A percentile compares a stretch with the other conserved stretches of the same genome.
Conservation (phyloP, 2,888 invertebrate genomes). For the Caenorhabditis angaria region DNA sequence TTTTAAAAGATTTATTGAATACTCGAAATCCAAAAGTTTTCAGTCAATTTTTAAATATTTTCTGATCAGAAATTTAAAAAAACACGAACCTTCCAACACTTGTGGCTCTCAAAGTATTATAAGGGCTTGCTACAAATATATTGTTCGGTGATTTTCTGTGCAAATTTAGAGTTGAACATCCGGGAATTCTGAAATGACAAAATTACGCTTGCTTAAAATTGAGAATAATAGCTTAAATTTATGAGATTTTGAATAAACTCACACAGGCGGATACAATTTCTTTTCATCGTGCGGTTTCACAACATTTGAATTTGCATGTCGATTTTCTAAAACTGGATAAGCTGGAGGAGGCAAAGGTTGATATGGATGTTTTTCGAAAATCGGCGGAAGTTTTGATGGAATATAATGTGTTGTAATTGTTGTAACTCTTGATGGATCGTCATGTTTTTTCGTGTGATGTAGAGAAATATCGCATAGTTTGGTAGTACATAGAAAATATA, state of each 20-base stretch:
- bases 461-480: conserved; percentile 66
- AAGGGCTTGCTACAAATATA: conserved; percentile 70
- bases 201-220: too few relatives aligned
- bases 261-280: conserved; percentile 72
- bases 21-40: not conserved
- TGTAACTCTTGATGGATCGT: conserved; percentile 65
- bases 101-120: conserved; percentile 69
- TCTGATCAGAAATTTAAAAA: too few relatives aligned
- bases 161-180: conserved; percentile 70
- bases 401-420: conserved; percentile 68
- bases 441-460: conserved; percentile 68
- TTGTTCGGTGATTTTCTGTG: conserved; percentile 57
- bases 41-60: not conserved
- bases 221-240: not conserved
- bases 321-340: conserved; percentile 69
- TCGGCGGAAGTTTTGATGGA: conserved; percentile 61
- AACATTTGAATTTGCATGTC: conserved; percentile 67
- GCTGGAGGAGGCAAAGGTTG: conserved; percentile 71
- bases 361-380: conserved; percentile 70
- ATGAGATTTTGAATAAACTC: conserved; percentile 9
- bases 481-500: conserved; percentile 62
- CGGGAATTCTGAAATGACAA: conserved; percentile 68
- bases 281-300: conserved; percentile 70
- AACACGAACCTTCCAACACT: conserved; percentile 32
- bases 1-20: not conserved